phyloP scores from a whole-genome alignment of 2,888 invertebrate genomes.

The Leptodirus hochenwartii region DNA sequence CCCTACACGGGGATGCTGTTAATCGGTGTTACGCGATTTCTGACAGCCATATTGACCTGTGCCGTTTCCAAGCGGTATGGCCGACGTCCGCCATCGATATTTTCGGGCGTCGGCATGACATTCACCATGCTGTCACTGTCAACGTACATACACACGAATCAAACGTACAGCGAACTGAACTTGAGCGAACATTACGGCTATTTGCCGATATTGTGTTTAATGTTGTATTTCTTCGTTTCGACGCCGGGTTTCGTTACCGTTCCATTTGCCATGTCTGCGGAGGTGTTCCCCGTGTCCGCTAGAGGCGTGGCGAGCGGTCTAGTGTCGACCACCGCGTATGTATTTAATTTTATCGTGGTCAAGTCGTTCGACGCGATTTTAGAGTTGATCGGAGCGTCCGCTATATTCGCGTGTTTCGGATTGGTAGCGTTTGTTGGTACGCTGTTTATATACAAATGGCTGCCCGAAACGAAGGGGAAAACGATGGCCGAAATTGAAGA shows the following conservation, averaged over 20 bases:
- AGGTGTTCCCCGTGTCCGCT: constrained; percentile 33
- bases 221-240: constrained; percentile 31
- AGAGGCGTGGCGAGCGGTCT: constrained; percentile 32
- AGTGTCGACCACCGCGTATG: constrained; percentile 29
- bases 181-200: constrained; percentile 17
- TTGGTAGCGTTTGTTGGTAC: constrained; percentile 28
- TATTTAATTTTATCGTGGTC: constrained; percentile 33
- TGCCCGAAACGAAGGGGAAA: constrained; percentile 37
- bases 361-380: constrained; percentile 32
- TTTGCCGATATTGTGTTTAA: constrained; percentile 27
- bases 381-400: constrained; percentile 24
- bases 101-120: constrained; percentile 37
- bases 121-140: constrained; percentile 32
- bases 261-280: constrained; percentile 37
- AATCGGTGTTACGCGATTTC: constrained; percentile 30
- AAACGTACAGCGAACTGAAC: constrained; percentile 17
- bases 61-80: constrained; percentile 34
- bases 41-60: constrained; percentile 28
- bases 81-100: constrained; percentile 34
- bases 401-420: constrained; percentile 33
- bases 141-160: constrained; percentile 23
- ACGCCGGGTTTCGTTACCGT: constrained; percentile 35
- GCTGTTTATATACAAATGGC: constrained; percentile 26
- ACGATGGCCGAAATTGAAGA: constrained; percentile 32
- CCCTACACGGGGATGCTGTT: constrained; percentile 31